Base-by-base conservation (phyloP, 2,113 vertebrate species). In the Microtus oregoni region DNA sequence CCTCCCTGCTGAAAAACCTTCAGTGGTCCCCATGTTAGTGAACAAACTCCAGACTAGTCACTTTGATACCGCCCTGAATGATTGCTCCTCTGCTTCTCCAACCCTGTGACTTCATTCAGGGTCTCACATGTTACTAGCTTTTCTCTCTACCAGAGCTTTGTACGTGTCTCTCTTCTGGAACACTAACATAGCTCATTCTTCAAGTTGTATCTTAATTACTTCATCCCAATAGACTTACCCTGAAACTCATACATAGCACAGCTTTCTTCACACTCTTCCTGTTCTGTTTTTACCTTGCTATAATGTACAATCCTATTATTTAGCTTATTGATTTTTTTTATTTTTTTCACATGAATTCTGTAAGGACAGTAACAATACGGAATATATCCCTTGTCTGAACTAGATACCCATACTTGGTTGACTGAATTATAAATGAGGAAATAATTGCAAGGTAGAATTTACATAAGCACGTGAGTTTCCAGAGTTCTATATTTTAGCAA, bases 1-100 rank as follows among this genome's bases (percentile, higher is more conserved):
- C 9, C 22, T 70, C 75, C 26, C 44, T 97, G 35, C 52, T 83
- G 41, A 70, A 96, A 95, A 89, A 68, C 41, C 52, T 86, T 86
- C 77, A 68, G 2, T 35, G 28, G 3, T 24, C 89, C 72, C 7
- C 32, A 3, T 82, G 28, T 90, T 47, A 63, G 15, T 78, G 44
- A 83, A 86, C 79, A 90, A 76, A 90, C 75, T 91, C 38, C 77
- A 79, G 26, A 92, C 35, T 17, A 44, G 26, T 92, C 61, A 63
- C 55, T 88, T 86, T 81, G 63, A 52, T 52, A 44, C 11, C 52
- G 67, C 47, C 38, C 26, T 32, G 13, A 32, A 19, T 12, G 22
- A 86, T 63, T 24, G 35, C 65, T 50, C 47, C 63, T 94, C 14
- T 75, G 7, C 72, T 30, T 89, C 65, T 89, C 32, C 61, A 90